Conservation (phyloP, 1,140 invertebrate genomes). For the Drosophila asahinai region DNA sequence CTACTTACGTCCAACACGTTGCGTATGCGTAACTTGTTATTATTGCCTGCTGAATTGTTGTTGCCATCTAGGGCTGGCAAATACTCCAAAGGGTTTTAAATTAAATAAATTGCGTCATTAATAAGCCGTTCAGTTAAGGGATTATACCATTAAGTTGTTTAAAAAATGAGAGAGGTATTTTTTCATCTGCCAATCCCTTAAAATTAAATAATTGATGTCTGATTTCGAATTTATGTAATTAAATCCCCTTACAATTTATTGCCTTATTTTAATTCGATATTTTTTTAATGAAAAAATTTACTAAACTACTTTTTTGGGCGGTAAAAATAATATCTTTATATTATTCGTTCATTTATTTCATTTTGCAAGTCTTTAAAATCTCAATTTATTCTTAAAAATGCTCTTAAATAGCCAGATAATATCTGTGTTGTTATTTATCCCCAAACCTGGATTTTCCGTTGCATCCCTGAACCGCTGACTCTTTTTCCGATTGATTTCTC, state of each 20-base stretch:
- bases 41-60: conserved; percentile 49
- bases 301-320: neutral
- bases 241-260: neutral
- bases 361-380: too few relatives aligned
- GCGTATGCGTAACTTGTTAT: conserved; percentile 80
- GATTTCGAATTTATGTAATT: neutral
- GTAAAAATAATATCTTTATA: neutral
- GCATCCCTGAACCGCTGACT: conserved; percentile 56
- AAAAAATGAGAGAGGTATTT: neutral
- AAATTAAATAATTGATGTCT: neutral
- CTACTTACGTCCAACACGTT: conserved; percentile 80
- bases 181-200: neutral
- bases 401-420: neutral
- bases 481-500: conserved; percentile 77
- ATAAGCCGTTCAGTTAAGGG: neutral
- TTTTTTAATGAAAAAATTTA: neutral
- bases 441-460: neutral
- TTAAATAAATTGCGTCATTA: conserved; percentile 14
- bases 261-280: neutral
- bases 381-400: neutral
- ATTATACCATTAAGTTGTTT: conserved; percentile 2
- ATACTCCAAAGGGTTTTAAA: conserved; percentile 5
- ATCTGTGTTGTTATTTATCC: neutral
- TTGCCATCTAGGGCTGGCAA: conserved; percentile 50
- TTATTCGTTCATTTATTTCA: too few relatives aligned